Conservation (phyloP, 2,797 vertebrate species). For the Gymnodraco acuticeps region DNA sequence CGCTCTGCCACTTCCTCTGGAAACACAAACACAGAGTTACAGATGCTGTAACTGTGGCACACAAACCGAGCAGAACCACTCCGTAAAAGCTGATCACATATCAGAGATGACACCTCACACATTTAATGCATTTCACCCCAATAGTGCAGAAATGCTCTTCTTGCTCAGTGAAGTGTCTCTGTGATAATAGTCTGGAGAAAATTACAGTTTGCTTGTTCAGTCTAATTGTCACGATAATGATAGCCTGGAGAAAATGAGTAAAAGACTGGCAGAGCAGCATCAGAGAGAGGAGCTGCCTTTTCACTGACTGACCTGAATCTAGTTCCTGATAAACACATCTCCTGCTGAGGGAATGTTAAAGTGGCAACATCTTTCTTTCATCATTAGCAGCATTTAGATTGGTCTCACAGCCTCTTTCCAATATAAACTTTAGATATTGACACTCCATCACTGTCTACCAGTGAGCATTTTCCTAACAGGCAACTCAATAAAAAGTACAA, state of each 20-base stretch:
- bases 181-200: not conserved
- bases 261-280: slow-evolving; percentile 17
- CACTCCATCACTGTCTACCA: too few species aligned
- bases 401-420: too few species aligned
- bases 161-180: not conserved
- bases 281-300: slow-evolving; percentile 17
- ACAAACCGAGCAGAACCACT: not conserved
- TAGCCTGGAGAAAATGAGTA: not conserved
- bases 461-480: too few species aligned
- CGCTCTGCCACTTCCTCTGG: slow-evolving; percentile 30
- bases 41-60: slow-evolving; percentile 13
- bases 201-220: not conserved
- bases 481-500: too few species aligned
- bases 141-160: not conserved
- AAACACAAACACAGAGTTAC: slow-evolving; percentile 42
- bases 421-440: too few species aligned
- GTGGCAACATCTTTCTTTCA: too few species aligned
- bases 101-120: not conserved
- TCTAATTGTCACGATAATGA: not conserved
- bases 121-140: not conserved
- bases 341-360: not conserved
- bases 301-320: slow-evolving; percentile 27
- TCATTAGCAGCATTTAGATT: too few species aligned
- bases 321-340: slow-evolving; percentile 24
- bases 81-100: not conserved